Conservation (phyloP, 2,113 vertebrate genomes). For the Cynocephalus volans region DNA sequence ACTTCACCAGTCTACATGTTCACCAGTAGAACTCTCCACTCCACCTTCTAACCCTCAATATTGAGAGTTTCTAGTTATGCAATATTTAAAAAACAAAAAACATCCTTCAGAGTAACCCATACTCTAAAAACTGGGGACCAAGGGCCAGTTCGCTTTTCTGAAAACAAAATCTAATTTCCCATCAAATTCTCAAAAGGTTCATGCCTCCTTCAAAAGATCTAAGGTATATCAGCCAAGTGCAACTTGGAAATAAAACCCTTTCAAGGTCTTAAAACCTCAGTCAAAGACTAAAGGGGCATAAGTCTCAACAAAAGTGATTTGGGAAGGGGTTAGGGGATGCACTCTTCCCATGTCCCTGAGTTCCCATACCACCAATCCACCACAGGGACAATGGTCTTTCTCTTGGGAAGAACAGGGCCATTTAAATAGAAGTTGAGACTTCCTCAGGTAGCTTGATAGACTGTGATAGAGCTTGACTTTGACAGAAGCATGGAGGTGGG, state of each 20-base stretch:
- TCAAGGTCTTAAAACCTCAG: neutral
- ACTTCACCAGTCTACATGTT: neutral
- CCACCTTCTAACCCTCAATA: neutral
- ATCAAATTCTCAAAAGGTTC: neutral
- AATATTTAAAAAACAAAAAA: neutral
- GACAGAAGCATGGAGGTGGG: neutral
- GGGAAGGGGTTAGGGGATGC: neutral
- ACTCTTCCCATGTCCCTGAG: neutral
- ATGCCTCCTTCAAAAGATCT: neutral
- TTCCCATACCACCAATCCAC: neutral
- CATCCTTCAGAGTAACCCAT: neutral
- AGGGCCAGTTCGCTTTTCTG: neutral
- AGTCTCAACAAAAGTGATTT: neutral
- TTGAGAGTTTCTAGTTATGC: neutral
- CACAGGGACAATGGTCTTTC: neutral
- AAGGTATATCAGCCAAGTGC: slow-evolving; percentile 3
- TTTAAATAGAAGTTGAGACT: neutral
- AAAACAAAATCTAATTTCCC: neutral
- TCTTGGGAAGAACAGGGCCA: neutral
- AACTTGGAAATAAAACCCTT: neutral
- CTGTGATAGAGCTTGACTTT: neutral
- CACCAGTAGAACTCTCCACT: neutral
- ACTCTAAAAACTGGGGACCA: neutral
- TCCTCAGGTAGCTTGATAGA: neutral
- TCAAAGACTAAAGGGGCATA: neutral